A percentile compares a stretch with the other conserved stretches of the same genome.
phyloP scores from a whole-genome alignment of 2,113 vertebrate species.

The Muntiacus muntjak region DNA sequence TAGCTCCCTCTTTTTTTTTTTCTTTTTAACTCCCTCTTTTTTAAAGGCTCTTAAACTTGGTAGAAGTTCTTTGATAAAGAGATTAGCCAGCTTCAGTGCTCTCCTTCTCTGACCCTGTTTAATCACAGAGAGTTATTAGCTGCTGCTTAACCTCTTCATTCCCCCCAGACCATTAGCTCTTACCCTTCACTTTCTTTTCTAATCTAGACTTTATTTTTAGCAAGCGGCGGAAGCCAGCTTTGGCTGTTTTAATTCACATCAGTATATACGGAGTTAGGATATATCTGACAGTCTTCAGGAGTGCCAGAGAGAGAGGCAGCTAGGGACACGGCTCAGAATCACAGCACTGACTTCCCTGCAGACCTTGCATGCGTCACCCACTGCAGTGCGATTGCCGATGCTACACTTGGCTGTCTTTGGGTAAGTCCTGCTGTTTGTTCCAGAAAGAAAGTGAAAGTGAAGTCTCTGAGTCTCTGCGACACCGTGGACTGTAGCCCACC shows the following conservation, averaged over 20 bases:
- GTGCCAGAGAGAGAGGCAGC: not conserved
- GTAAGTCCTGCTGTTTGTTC: not conserved
- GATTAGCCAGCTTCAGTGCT: not conserved
- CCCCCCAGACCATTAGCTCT: not conserved
- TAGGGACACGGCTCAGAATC: not conserved
- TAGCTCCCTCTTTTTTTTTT: not conserved
- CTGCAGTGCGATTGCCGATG: not conserved
- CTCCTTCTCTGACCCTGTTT: not conserved
- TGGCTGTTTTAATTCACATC: not conserved
- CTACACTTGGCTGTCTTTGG: not conserved
- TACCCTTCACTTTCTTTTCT: not conserved
- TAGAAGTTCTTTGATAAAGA: constrained; percentile 11
- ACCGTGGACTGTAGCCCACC: too few relatives aligned
- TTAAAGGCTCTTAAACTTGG: not conserved
- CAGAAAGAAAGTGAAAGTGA: not conserved
- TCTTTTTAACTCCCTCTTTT: not conserved
- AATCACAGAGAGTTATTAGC: not conserved
- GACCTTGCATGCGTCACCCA: too few relatives aligned
- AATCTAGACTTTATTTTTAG: constrained; percentile 21
- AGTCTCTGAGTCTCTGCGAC: too few relatives aligned
- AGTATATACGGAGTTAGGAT: not conserved
- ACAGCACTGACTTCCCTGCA: not conserved
- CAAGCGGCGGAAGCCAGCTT: not conserved
- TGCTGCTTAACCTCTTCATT: not conserved
- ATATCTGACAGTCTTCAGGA: not conserved